A percentile compares a stretch with the other conserved stretches of the same genome.
phyloP scores from a whole-genome alignment of 2,797 vertebrate genomes.

The Pangasius sanitwongsei region DNA sequence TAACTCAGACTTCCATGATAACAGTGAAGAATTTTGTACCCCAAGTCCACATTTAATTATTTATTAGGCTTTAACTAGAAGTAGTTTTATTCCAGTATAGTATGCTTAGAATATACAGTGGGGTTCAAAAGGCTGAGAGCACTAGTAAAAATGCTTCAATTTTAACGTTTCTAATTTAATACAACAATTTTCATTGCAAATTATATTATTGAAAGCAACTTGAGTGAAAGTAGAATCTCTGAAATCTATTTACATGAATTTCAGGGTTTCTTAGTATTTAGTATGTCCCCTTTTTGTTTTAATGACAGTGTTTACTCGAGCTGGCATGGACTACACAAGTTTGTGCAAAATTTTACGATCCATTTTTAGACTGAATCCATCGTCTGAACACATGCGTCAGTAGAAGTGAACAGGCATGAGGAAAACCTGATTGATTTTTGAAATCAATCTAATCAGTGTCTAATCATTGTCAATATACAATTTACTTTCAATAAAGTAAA shows the following conservation, averaged over 20 bases:
- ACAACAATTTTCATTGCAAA: background rate
- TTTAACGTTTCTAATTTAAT: background rate
- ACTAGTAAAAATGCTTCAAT: background rate
- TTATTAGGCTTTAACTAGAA: background rate
- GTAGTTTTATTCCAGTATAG: background rate
- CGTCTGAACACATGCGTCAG: background rate
- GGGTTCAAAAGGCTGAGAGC: background rate
- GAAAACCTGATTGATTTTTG: background rate
- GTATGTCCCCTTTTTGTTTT: background rate
- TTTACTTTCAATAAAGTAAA: background rate
- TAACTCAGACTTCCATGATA: background rate
- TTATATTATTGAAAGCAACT: no score
- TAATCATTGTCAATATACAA: background rate
- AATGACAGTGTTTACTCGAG: background rate
- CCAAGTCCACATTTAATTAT: conserved; percentile 3
- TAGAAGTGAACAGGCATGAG: background rate
- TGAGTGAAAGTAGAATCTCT: background rate
- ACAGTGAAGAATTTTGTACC: background rate
- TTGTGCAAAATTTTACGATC: background rate
- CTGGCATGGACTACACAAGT: background rate
- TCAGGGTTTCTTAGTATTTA: background rate
- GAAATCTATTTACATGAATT: background rate
- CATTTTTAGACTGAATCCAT: background rate
- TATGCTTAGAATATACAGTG: background rate
- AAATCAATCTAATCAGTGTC: background rate